Evolutionary conservation across 2,113 vertebrate genomes (phyloP), one percentile per base, ranked within the genome.

Genomic region (Scalopus aquaticus): DNA sequence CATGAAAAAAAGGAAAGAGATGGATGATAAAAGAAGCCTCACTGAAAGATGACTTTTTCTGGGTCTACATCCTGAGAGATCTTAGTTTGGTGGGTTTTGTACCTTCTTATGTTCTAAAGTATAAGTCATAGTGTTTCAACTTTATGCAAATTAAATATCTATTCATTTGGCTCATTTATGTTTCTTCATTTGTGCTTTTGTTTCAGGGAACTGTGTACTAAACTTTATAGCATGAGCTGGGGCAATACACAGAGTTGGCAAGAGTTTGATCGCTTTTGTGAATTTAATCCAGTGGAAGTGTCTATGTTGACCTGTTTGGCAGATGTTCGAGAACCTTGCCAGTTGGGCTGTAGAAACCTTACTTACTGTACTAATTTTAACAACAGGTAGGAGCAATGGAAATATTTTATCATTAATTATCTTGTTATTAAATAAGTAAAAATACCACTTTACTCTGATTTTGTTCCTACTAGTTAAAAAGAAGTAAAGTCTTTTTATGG

Each of bases 341-440:
- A 99, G 97, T 97, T 99, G 97, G 99, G 99, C 98, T 99, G 99
- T 98, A 99, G 99, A 97, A 99, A 99, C 97, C 99, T 99, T 93
- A 97, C 98, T 92, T 99, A 99, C 98, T 99, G 99, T 98, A 99
- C 99, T 98, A 99, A 99, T 98, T 99, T 99, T 98, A 99, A 99
- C 98, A 99, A 99, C 99, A 99, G 99, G 99, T 99, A 97, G 96
- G 97, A 98, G 90, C 95, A 80, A 72, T 94, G 20, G 77, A 93
- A 84, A 42, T 97, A 83, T 95, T 97, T 97, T 76, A 91, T 97
- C 94, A 96, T 91, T 91, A 93, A 93, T 96, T 95, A 81, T 88
- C 90, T 65, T 97, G 67, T 79, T 97, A 97, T 97, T 89, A 87
- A 76, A 39, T 82, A 91, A 90, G 64, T 96, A 78, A 94, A 94